Evolutionary conservation across 1,140 invertebrate species (phyloP).

Genomic region (Andricus grossulariae): DNA sequence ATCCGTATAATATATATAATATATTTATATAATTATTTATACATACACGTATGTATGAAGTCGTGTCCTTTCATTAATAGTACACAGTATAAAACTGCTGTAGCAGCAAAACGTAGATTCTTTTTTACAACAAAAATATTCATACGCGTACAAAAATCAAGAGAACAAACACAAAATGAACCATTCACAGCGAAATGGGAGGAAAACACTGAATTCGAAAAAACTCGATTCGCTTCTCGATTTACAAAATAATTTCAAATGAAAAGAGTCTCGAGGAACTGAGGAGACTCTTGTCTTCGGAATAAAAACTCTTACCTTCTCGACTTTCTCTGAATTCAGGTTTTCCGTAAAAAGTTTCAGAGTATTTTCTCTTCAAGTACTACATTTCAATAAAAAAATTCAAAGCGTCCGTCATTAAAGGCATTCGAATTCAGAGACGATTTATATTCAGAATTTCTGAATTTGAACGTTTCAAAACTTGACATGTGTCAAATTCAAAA

Average conservation of each 20-base stretch:
- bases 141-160: constrained; percentile 29
- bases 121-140: constrained; percentile 31
- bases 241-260: background rate
- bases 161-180: background rate
- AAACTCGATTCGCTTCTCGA: background rate
- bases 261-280: background rate
- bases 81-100: constrained; percentile 30
- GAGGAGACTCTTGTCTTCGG: background rate
- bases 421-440: too few relatives aligned
- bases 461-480: too few relatives aligned
- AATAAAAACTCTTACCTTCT: background rate
- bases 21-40: constrained; percentile 28
- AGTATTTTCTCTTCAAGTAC: background rate
- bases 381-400: background rate
- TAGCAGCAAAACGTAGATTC: constrained; percentile 24
- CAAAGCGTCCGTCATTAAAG: background rate
- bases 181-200: constrained; percentile 12
- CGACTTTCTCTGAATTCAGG: background rate
- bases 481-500: too few relatives aligned
- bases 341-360: background rate
- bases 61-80: constrained; percentile 9
- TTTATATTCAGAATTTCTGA: too few relatives aligned
- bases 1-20: constrained; percentile 5
- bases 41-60: constrained; percentile 27
- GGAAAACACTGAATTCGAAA: constrained; percentile 9